A percentile compares a stretch with the other conserved stretches of the same genome.
These are phyloP conservation scores for Crocidura indochinensis DNA, from an alignment of 2,797 vertebrate species.

Conservation along the genomic window DNA sequence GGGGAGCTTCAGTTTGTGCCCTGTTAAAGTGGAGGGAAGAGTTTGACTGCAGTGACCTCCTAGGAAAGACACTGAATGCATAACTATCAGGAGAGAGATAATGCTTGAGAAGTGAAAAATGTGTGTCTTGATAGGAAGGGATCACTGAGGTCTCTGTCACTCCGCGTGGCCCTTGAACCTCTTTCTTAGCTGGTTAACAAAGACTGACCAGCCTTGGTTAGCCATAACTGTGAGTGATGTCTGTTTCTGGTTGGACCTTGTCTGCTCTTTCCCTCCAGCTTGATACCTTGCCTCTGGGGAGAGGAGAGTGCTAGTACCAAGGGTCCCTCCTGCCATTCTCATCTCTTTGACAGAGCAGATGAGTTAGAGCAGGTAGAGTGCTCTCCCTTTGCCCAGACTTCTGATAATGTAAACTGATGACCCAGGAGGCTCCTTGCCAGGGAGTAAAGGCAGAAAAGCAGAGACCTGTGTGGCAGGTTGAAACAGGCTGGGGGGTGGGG, in stretches of 20 bases:
- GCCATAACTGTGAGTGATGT: no score
- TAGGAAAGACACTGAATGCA: background rate
- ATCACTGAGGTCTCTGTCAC: no score
- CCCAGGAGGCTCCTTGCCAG: background rate
- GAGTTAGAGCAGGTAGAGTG: background rate
- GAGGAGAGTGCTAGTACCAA: background rate
- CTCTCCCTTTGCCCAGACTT: background rate
- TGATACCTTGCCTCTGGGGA: rapidly evolving
- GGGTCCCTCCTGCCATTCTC: background rate
- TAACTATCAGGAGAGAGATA: background rate
- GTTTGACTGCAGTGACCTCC: background rate
- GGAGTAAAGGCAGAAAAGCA: background rate
- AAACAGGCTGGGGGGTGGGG: background rate
- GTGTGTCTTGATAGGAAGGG: background rate
- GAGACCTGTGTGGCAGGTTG: background rate
- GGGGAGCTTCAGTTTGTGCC: slow-evolving; percentile 14
- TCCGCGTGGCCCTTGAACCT: rapidly evolving
- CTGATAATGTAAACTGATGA: background rate
- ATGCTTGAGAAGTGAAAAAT: background rate
- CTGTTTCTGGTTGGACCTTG: background rate
- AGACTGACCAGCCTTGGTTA: background rate
- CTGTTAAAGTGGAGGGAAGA: background rate
- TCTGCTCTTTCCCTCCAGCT: background rate
- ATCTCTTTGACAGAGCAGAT: no score
- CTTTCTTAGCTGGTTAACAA: no score